Evolutionary conservation across 1,140 invertebrate species (phyloP), one percentile per base, ranked within the genome.

Genomic region (Saxidomus purpurata): DNA sequence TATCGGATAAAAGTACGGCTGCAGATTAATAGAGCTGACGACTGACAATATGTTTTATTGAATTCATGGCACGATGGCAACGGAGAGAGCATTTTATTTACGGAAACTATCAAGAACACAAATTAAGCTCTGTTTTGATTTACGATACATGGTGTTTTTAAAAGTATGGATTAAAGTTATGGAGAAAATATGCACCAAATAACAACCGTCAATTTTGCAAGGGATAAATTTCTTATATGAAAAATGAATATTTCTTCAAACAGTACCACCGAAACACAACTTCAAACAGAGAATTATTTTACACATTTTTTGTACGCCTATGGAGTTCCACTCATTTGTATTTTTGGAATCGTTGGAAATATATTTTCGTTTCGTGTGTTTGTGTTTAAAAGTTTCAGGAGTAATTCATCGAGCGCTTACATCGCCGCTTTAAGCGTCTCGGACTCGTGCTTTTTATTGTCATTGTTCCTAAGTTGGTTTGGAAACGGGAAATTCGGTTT

Each of bases 381-480:
- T 89, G 91, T 97, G 0, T 96, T 96, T 81, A 97, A 96, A 0
- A 96, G 97, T 83, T 92, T 97, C 4, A 96, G 96, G 76, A 96
- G 96, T 93, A 92, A 97, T 2, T 97, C 97, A 63, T 97, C 97
- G 1, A 96, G 96, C 59, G 97, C 97, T 47, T 97, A 97, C 82
- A 90, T 97, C 43, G 96, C 97, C 0, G 97, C 97, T 0, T 90
- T 97, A 22, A 96, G 96, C 9, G 95, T 94, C 0, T 96, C 97
- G 0, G 97, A 97, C 90, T 96, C 97, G 19, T 95, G 96, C 19
- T 97, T 96, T 81, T 92, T 97, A 4, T 90, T 96, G 2, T 94
- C 96, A 0, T 80, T 97, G 31, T 90, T 97, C 0, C 89, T 97
- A 0, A 96, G 96, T 0, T 97, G 97, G 96, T 81, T 97, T 17